These are phyloP conservation scores for Marronus borbonicus DNA, from an alignment of 2,888 invertebrate genomes.

Conservation along the genomic window DNA sequence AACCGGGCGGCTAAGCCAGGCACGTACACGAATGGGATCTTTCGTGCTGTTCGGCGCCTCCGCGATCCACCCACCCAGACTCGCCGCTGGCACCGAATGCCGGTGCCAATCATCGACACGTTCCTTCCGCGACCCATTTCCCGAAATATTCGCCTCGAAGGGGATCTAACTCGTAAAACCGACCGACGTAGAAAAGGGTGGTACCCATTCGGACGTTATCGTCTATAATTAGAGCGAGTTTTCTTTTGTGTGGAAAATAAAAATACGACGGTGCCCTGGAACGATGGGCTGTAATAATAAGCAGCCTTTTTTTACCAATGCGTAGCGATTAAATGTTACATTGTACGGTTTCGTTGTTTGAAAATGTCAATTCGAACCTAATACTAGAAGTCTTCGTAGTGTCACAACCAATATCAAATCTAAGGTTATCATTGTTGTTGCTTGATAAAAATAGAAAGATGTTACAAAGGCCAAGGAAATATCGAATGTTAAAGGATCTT, in stretches of 20 bases:
- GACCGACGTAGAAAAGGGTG: neutral
- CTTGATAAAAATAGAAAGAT: no score
- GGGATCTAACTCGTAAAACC: neutral
- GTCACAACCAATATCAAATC: neutral
- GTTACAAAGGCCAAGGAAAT: neutral
- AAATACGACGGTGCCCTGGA: neutral
- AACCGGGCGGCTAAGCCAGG: neutral
- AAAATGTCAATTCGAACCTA: neutral
- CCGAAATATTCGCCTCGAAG: conserved; percentile 24
- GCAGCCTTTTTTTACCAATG: neutral
- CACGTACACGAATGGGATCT: no score
- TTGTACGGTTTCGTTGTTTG: neutral
- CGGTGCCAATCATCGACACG: conserved; percentile 54
- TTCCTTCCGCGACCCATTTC: conserved; percentile 30
- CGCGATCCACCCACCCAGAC: conserved; percentile 57
- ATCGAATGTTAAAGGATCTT: no score
- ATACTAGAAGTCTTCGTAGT: no score
- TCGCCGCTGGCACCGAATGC: conserved; percentile 52
- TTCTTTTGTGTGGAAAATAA: neutral
- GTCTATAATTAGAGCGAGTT: conserved; percentile 2
- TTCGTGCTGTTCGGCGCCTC: conserved; percentile 47
- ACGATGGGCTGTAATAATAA: neutral
- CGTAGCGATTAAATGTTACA: conserved; percentile 17
- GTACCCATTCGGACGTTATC: neutral
- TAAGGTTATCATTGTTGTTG: neutral